Conservation (phyloP, 92 coral and sea anemone species). For the Phymanthus crucifer region DNA sequence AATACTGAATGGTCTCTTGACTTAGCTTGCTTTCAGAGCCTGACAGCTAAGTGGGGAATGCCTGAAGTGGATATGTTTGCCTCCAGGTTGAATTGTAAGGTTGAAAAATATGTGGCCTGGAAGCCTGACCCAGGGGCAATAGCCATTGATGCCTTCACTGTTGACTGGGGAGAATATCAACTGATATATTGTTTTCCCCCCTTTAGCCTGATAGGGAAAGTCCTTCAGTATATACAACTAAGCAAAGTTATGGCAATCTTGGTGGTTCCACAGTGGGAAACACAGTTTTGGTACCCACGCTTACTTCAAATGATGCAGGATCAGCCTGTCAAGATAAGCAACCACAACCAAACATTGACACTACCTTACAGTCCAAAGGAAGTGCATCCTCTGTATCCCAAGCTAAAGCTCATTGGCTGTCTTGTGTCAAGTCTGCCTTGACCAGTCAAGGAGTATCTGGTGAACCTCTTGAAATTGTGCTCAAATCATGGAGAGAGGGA, state of each 20-base stretch:
- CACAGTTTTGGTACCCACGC: slow-evolving; percentile 60
- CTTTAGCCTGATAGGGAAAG: slow-evolving; percentile 66
- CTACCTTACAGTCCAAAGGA: slow-evolving; percentile 38
- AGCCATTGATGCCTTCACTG: slow-evolving; percentile 61
- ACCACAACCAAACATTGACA: slow-evolving; percentile 34
- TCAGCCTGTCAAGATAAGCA: slow-evolving; percentile 38
- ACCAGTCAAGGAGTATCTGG: slow-evolving; percentile 43
- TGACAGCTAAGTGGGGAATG: slow-evolving; percentile 43
- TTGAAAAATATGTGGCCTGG: slow-evolving; percentile 50
- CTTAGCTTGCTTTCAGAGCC: slow-evolving; percentile 24
- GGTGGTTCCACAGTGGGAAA: slow-evolving; percentile 48
- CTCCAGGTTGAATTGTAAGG: slow-evolving; percentile 57
- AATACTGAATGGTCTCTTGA: slow-evolving; percentile 67
- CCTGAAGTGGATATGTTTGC: slow-evolving; percentile 65
- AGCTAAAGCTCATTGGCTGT: slow-evolving; percentile 58
- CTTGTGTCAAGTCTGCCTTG: slow-evolving; percentile 54
- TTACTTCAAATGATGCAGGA: slow-evolving; percentile 50
- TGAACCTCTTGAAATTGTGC: slow-evolving; percentile 43
- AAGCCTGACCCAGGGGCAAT: slow-evolving; percentile 69
- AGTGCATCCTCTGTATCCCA: slow-evolving; percentile 50
- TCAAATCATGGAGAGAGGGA: slow-evolving; percentile 50
- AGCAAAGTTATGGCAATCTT: slow-evolving; percentile 33
- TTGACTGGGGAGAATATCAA: slow-evolving; percentile 55
- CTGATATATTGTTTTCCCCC: slow-evolving; percentile 62
- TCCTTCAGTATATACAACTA: slow-evolving; percentile 41